Conservation (phyloP, 2,797 vertebrate genomes). For the Myioborus miniatus region DNA sequence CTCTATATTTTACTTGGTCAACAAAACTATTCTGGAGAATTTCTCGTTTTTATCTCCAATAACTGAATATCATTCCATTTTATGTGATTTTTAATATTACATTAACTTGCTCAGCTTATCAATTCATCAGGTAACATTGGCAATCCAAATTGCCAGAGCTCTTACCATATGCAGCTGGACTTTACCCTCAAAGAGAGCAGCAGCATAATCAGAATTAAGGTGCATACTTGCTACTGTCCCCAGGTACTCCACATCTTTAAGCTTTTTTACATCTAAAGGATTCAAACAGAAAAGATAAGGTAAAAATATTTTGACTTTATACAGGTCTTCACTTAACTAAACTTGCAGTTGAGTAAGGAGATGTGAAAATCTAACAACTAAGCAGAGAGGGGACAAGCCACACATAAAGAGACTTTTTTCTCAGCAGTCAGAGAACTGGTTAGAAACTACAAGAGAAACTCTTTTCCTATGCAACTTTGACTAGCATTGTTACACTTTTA, state of each 20-base stretch:
- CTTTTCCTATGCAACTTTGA: neutral
- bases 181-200: constrained; percentile 95
- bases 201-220: constrained; percentile 92
- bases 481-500: neutral
- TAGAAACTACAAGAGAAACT: neutral
- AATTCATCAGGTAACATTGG: neutral
- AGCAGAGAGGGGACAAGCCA: neutral
- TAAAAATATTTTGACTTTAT: neutral
- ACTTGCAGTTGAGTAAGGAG: neutral
- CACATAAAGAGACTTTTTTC: neutral
- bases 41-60: neutral
- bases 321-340: neutral
- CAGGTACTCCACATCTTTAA: constrained; percentile 94
- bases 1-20: neutral
- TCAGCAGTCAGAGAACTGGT: neutral
- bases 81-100: neutral
- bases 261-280: constrained; percentile 83
- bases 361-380: neutral
- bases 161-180: constrained; percentile 95
- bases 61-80: neutral
- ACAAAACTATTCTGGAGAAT: neutral
- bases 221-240: constrained; percentile 91
- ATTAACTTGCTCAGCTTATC: neutral
- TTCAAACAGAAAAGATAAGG: neutral
- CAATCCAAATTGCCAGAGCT: neutral